Percentiles rank a stretch among this genome's conserved stretches.
Evolutionary conservation across 2,797 vertebrate genomes (phyloP).

Genomic region (Pyrocephalus nanus): DNA sequence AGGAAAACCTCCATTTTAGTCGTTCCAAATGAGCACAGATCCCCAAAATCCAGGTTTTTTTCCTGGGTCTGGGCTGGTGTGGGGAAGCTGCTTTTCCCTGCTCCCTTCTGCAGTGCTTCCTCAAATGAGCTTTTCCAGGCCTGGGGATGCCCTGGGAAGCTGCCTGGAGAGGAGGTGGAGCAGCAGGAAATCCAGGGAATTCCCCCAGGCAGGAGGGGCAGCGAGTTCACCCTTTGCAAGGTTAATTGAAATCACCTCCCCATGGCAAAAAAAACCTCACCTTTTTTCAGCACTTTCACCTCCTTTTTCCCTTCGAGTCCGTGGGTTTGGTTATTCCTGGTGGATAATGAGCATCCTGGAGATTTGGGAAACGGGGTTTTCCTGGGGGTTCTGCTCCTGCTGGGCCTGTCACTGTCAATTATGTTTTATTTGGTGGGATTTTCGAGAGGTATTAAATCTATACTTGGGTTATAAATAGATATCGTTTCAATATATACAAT

Average conservation of each 20-base stretch:
- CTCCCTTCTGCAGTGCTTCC: neutral
- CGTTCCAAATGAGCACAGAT: neutral
- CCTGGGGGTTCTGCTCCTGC: neutral
- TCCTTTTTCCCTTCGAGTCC: neutral
- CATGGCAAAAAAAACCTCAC: neutral
- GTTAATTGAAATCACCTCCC: constrained; percentile 54
- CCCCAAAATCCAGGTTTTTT: neutral
- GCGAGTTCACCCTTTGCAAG: constrained; percentile 10
- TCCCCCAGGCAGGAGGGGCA: neutral
- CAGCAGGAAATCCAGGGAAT: neutral
- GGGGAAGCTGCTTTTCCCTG: neutral
- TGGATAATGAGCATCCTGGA: neutral
- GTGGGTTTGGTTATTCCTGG: neutral
- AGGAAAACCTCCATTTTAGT: neutral
- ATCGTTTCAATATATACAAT: too few relatives aligned
- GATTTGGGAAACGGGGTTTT: neutral
- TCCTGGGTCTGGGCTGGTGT: neutral
- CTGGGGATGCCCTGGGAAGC: neutral
- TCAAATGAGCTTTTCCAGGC: neutral
- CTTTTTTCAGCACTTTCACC: neutral
- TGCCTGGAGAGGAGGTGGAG: neutral
- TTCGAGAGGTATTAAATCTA: neutral
- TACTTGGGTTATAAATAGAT: neutral
- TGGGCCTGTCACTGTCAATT: neutral
- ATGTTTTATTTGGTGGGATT: neutral